These are phyloP conservation scores for Protonemura montana DNA, from an alignment of 2,888 invertebrate genomes.

Conservation along the genomic window DNA sequence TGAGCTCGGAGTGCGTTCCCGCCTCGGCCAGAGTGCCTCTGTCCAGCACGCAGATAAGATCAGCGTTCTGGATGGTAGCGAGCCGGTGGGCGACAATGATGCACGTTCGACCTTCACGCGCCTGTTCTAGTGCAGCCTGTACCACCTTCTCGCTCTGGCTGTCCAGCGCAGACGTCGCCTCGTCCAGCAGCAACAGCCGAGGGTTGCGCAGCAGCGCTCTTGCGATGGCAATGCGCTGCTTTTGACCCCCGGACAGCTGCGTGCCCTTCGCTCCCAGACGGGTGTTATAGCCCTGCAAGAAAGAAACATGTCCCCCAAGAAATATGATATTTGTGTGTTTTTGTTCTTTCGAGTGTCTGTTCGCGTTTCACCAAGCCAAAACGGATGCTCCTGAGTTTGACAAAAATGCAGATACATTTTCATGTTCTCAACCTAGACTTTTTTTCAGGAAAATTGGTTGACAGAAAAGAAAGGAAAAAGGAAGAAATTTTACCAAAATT, in stretches of 20 bases:
- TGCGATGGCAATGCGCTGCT: slow-evolving; percentile 65
- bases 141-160: slow-evolving; percentile 70
- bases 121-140: slow-evolving; percentile 84
- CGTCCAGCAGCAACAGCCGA: slow-evolving; percentile 61
- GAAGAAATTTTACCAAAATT: too few species aligned
- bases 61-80: slow-evolving; percentile 81
- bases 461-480: too few species aligned
- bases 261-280: slow-evolving; percentile 61
- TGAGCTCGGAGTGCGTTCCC: slow-evolving; percentile 79
- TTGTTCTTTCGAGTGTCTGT: too few species aligned
- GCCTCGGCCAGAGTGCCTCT: slow-evolving; percentile 78
- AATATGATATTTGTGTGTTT: too few species aligned
- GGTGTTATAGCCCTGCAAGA: slow-evolving; percentile 60
- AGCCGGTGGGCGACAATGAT: slow-evolving; percentile 88
- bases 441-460: too few species aligned
- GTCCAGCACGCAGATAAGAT: slow-evolving; percentile 85
- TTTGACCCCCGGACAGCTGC: slow-evolving; percentile 58
- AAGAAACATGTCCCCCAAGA: too few species aligned
- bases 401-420: too few species aligned
- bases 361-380: too few species aligned
- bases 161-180: slow-evolving; percentile 66
- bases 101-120: slow-evolving; percentile 81
- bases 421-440: too few species aligned
- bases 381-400: too few species aligned
- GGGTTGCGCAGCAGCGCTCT: slow-evolving; percentile 64